A percentile compares a stretch with the other conserved stretches of the same genome.
Evolutionary conservation across 2,797 vertebrate genomes (phyloP).

Genomic region (Betta splendens): DNA sequence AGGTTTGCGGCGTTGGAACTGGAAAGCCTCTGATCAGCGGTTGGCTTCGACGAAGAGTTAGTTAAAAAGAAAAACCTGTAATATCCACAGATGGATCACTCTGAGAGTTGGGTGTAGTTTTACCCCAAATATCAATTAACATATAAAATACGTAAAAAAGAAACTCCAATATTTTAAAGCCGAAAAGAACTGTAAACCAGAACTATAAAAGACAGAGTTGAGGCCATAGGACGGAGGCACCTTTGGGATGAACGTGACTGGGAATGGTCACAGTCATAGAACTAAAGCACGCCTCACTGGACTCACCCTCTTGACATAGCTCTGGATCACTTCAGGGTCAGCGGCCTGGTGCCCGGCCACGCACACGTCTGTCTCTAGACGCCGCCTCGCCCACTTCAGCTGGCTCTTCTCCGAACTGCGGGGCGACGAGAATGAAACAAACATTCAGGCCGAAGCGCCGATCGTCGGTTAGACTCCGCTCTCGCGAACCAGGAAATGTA

Average conservation of each 20-base stretch:
- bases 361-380: conserved; percentile 89
- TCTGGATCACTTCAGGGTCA: conserved; percentile 88
- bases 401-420: conserved; percentile 85
- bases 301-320: conserved; percentile 92
- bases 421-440: conserved; percentile 8
- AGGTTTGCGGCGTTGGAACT: conserved; percentile 36
- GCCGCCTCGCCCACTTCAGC: conserved; percentile 76
- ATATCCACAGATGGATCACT: too few species aligned
- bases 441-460: conserved; percentile 3
- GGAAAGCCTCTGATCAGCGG: conserved; percentile 29
- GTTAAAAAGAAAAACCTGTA: too few species aligned
- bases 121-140: too few species aligned
- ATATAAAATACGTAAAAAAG: too few species aligned
- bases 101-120: too few species aligned
- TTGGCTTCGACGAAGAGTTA: conserved; percentile 34
- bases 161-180: not conserved
- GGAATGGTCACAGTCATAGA: too few species aligned
- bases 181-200: too few species aligned
- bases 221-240: too few species aligned
- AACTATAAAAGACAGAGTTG: too few species aligned
- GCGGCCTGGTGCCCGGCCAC: conserved; percentile 84
- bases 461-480: conserved; percentile 11
- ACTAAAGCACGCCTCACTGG: too few species aligned
- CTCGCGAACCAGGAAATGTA: conserved; percentile 18
- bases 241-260: too few species aligned